These are phyloP conservation scores for Daphoenositta chrysoptera DNA, from an alignment of 2,113 vertebrate species.

Conservation along the genomic window DNA sequence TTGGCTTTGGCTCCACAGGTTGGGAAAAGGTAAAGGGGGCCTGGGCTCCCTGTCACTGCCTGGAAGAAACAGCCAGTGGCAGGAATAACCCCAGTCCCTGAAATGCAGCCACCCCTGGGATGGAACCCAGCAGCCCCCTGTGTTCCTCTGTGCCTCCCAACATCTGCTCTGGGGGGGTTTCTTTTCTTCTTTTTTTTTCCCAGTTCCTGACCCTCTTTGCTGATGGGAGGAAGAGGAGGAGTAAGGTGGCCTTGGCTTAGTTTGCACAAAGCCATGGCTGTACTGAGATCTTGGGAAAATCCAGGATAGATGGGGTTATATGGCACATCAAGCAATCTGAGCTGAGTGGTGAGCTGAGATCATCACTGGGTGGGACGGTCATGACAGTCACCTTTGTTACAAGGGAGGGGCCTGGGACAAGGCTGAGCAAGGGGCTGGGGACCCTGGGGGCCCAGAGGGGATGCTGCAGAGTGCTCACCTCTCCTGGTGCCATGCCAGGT, in stretches of 20 bases:
- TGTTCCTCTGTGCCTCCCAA: background rate
- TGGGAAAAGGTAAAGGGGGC: background rate
- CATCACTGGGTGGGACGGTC: accelerated
- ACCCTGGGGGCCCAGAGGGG: background rate
- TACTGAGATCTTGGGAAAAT: background rate
- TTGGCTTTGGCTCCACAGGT: background rate
- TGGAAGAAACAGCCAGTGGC: background rate
- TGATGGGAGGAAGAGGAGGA: background rate
- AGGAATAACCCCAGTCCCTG: background rate
- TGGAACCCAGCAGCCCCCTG: background rate
- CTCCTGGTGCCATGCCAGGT: background rate
- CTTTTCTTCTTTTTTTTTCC: background rate
- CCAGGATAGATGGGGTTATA: background rate
- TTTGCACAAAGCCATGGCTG: constrained; percentile 28
- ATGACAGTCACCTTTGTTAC: background rate
- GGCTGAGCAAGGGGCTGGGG: background rate
- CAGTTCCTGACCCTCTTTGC: background rate
- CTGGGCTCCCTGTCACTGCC: background rate
- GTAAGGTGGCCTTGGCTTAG: background rate
- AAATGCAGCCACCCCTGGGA: background rate
- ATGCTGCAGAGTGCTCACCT: background rate
- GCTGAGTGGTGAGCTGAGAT: background rate
- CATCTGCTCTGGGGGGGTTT: background rate
- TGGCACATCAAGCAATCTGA: background rate
- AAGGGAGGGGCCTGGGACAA: background rate